Evolutionary conservation across 1,140 invertebrate species (phyloP).

Genomic region (Ladona fulva): DNA sequence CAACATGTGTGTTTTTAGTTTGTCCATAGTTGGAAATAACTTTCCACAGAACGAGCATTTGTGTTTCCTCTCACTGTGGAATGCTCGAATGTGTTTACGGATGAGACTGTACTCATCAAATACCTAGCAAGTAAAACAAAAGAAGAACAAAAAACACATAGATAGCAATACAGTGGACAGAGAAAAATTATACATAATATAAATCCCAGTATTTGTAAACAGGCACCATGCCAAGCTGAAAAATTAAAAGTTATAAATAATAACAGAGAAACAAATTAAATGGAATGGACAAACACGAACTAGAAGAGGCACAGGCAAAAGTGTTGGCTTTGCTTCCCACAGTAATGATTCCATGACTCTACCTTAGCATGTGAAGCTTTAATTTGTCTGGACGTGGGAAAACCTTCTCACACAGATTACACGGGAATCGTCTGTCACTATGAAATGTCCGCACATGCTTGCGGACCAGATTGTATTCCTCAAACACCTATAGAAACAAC

Average conservation of each 20-base stretch:
- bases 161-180: slow-evolving; percentile 4
- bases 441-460: slow-evolving; percentile 49
- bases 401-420: slow-evolving; percentile 34
- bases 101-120: slow-evolving; percentile 56
- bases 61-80: slow-evolving; percentile 58
- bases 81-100: slow-evolving; percentile 64
- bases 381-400: slow-evolving; percentile 48
- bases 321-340: background rate
- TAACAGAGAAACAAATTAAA: slow-evolving; percentile 6
- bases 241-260: slow-evolving; percentile 16
- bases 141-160: slow-evolving; percentile 11
- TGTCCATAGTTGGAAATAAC: slow-evolving; percentile 58
- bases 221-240: slow-evolving; percentile 16
- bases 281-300: slow-evolving; percentile 16
- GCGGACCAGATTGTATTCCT: slow-evolving; percentile 41
- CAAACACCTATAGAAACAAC: slow-evolving; percentile 32
- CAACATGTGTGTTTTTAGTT: slow-evolving; percentile 63
- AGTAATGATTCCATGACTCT: slow-evolving; percentile 11
- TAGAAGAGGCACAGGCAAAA: slow-evolving; percentile 16
- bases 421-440: slow-evolving; percentile 39
- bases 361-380: slow-evolving; percentile 44
- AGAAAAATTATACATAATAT: slow-evolving; percentile 14
- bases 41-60: slow-evolving; percentile 52
- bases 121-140: slow-evolving; percentile 29
- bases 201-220: slow-evolving; percentile 11